Conservation (phyloP, 2,797 vertebrate species). For the Lophius americanus region DNA sequence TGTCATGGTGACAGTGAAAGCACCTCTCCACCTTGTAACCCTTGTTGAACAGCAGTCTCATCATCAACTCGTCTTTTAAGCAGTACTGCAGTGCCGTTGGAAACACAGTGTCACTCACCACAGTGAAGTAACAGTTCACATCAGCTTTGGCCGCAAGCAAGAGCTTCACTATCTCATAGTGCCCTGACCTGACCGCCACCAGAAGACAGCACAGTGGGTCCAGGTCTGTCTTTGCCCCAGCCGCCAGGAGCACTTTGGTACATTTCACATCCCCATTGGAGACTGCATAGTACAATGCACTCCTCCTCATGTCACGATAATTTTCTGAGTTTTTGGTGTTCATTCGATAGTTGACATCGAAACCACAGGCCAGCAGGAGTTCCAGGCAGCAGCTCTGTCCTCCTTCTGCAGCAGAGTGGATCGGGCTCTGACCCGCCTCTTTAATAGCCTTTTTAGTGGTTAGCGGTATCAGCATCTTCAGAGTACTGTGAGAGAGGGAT, state of each 20-base stretch:
- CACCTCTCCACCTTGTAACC: conserved; percentile 84
- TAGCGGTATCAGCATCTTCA: conserved; percentile 87
- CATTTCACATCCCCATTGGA: conserved; percentile 40
- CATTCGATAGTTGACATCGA: conserved; percentile 85
- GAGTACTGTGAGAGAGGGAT: conserved; percentile 66
- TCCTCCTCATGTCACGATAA: conserved; percentile 84
- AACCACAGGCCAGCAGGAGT: conserved; percentile 82
- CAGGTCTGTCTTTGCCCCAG: conserved; percentile 69
- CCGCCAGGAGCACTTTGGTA: conserved; percentile 32
- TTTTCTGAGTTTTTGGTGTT: conserved; percentile 82
- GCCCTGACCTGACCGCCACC: conserved; percentile 86
- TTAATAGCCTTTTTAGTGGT: conserved; percentile 84
- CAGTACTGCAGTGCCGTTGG: conserved; percentile 91
- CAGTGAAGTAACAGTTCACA: conserved; percentile 89
- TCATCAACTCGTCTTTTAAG: conserved; percentile 89
- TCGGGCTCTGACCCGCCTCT: conserved; percentile 76
- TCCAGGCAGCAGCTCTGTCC: conserved; percentile 84
- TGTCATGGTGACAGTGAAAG: conserved; percentile 86
- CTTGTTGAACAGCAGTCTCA: conserved; percentile 87
- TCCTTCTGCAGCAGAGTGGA: conserved; percentile 87
- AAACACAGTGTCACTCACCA: conserved; percentile 87
- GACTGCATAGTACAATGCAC: conserved; percentile 70
- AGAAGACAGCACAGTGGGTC: conserved; percentile 89
- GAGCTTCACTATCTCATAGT: conserved; percentile 84
- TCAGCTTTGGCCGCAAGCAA: conserved; percentile 85